Conservation (phyloP, 2,888 invertebrate genomes). For the Elmis aenea region DNA sequence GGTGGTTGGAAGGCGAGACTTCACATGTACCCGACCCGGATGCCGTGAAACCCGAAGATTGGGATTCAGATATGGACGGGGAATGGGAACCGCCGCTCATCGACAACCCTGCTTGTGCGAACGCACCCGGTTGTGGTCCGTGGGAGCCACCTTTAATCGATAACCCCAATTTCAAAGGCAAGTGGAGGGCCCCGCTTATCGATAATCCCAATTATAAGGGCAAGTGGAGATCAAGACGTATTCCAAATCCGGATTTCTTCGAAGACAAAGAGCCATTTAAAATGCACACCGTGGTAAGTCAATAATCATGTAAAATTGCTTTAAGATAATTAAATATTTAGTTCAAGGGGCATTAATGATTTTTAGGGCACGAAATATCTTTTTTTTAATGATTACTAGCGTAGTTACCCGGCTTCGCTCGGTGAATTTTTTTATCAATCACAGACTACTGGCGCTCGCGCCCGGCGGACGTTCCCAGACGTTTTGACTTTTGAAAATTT, state of each 20-base stretch:
- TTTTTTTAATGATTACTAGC: too few species aligned
- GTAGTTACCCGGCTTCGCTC: too few species aligned
- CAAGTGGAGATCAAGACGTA: conserved; percentile 84
- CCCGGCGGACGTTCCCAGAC: too few species aligned
- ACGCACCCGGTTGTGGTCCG: conserved; percentile 70
- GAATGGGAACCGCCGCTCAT: conserved; percentile 95
- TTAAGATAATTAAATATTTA: conserved; percentile 1
- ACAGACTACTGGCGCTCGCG: too few species aligned
- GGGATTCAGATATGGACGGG: conserved; percentile 99
- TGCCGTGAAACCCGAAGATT: conserved; percentile 86
- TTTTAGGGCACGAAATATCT: too few species aligned
- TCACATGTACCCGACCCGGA: conserved; percentile 81
- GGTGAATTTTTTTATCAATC: too few species aligned
- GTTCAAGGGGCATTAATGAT: not conserved
- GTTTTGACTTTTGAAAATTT: too few species aligned
- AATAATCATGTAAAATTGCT: conserved; percentile 8
- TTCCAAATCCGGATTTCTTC: conserved; percentile 90
- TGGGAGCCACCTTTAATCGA: conserved; percentile 82
- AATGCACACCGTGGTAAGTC: conserved; percentile 88
- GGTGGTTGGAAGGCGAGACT: conserved; percentile 91
- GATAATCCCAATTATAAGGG: conserved; percentile 93
- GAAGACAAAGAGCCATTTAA: conserved; percentile 85
- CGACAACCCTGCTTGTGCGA: conserved; percentile 80
- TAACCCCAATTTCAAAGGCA: conserved; percentile 90
- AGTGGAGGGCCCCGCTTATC: conserved; percentile 86